phyloP scores from a whole-genome alignment of 1,140 invertebrate genomes.

The Bombus huntii region DNA sequence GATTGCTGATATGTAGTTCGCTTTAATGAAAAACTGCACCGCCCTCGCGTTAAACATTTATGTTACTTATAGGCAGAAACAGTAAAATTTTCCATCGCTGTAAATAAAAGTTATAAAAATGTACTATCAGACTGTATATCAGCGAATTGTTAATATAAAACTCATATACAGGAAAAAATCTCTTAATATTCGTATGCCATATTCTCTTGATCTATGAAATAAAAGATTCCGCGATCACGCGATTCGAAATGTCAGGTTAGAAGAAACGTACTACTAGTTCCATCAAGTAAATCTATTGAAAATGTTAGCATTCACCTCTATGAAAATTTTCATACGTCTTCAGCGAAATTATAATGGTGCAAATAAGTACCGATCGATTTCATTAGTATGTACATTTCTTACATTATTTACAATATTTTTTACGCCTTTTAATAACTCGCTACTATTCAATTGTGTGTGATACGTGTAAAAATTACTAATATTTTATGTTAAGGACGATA shows the following conservation, averaged over 20 bases:
- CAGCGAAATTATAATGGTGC: not conserved
- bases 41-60: slow-evolving; percentile 57
- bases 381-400: slow-evolving; percentile 35
- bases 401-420: not conserved
- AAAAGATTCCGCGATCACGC: not conserved
- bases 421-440: not conserved
- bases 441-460: not conserved
- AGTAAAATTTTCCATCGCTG: slow-evolving; percentile 1
- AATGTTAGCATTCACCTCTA: slow-evolving; percentile 16
- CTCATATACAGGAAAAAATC: not conserved
- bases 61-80: slow-evolving; percentile 35
- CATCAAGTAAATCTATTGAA: not conserved
- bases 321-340: not conserved
- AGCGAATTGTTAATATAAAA: not conserved
- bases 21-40: slow-evolving; percentile 63
- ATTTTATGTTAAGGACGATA: not conserved
- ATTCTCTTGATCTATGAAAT: too few species aligned
- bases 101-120: not conserved
- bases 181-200: not conserved
- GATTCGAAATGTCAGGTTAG: slow-evolving; percentile 32
- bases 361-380: slow-evolving; percentile 30
- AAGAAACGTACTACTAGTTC: not conserved
- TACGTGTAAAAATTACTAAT: not conserved
- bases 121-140: not conserved
- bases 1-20: slow-evolving; percentile 60